Percentiles rank a stretch among this genome's conserved stretches.
Conservation (phyloP, 2,113 vertebrate species). For the Cranoglanis bouderius region DNA sequence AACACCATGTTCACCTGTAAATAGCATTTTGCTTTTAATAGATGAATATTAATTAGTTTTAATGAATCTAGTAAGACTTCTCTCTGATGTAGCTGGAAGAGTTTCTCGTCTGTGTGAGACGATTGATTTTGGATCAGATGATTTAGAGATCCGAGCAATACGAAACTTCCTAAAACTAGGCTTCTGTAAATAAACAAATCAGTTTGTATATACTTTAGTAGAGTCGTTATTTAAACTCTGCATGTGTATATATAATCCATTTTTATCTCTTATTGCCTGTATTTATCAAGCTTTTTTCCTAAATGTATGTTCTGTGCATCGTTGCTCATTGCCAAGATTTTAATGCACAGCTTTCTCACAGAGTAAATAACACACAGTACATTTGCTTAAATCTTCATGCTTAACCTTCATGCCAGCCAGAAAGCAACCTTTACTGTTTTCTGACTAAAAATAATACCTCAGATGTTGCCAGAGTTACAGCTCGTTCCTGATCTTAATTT, state of each 20-base stretch:
- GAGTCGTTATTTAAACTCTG: background rate
- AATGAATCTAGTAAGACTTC: background rate
- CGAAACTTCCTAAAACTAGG: background rate
- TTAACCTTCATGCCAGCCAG: background rate
- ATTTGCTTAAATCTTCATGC: background rate
- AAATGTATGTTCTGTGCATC: background rate
- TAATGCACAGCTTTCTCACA: background rate
- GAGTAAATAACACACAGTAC: background rate
- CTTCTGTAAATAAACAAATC: background rate
- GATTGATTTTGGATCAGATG: background rate
- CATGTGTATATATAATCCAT: background rate
- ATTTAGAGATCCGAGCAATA: background rate
- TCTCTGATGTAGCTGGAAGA: background rate
- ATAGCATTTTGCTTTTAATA: background rate
- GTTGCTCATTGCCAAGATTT: background rate
- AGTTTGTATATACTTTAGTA: background rate
- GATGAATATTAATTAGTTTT: background rate
- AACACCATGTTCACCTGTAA: background rate
- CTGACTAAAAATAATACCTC: background rate
- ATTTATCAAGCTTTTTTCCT: background rate
- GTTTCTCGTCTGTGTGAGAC: background rate
- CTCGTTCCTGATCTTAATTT: background rate
- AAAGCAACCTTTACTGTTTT: background rate
- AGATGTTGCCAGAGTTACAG: background rate
- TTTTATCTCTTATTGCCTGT: background rate